These are phyloP conservation scores for Steinernema hermaphroditum DNA, from an alignment of 2,888 invertebrate genomes.

Conservation along the genomic window DNA sequence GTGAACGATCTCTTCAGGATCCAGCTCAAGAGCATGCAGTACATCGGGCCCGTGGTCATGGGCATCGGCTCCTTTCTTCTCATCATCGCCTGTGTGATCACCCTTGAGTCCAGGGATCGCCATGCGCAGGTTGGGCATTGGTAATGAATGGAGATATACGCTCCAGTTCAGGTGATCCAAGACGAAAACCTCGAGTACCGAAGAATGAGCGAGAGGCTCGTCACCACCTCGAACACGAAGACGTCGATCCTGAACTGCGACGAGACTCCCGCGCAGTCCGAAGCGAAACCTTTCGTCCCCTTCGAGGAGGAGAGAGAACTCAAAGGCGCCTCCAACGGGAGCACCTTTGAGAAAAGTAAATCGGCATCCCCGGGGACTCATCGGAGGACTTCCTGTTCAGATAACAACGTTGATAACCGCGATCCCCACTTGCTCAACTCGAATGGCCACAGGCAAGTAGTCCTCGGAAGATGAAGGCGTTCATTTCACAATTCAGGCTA, in stretches of 20 bases:
- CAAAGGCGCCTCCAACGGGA: not conserved
- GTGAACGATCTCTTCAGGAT: constrained; percentile 40
- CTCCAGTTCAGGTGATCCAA: constrained; percentile 47
- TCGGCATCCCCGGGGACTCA: too few species aligned
- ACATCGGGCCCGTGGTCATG: constrained; percentile 96
- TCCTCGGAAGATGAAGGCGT: too few species aligned
- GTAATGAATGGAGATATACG: not conserved
- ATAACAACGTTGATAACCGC: too few species aligned
- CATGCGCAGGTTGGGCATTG: constrained; percentile 72
- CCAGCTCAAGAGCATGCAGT: constrained; percentile 68
- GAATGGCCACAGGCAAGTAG: too few species aligned
- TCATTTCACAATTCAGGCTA: too few species aligned
- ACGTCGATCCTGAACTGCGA: not conserved
- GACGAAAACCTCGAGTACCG: constrained; percentile 39
- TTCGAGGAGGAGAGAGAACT: not conserved
- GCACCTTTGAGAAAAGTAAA: not conserved
- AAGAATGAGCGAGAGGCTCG: not conserved
- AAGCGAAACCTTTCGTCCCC: not conserved
- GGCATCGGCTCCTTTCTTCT: constrained; percentile 89
- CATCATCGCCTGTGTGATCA: constrained; percentile 95
- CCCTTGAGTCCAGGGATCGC: constrained; percentile 93
- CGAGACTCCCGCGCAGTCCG: not conserved
- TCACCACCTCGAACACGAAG: constrained; percentile 9
- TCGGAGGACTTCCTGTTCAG: too few species aligned
- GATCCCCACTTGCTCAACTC: too few species aligned